Evolutionary conservation across 2,113 vertebrate species (phyloP).

Genomic region (Malurus alboscapulatus): DNA sequence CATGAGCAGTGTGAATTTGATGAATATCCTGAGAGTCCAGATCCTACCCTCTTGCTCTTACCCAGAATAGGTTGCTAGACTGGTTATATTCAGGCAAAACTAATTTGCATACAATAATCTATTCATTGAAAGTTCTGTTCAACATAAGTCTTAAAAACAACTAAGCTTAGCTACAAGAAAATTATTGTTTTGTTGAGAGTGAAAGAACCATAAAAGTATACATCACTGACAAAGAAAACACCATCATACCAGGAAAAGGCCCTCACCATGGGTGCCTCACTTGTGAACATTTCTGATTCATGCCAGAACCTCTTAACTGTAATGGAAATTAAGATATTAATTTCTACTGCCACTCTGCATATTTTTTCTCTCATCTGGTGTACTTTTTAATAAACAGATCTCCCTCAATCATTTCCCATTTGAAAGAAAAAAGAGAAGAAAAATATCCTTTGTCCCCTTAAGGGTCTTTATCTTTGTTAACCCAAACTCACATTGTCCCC

Average conservation of each 20-base stretch:
- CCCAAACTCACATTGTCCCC: neutral
- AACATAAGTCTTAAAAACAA: neutral
- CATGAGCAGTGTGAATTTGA: neutral
- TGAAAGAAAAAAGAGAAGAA: neutral
- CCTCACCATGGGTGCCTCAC: neutral
- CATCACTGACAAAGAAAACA: neutral
- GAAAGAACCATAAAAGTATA: neutral
- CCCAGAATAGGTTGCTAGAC: neutral
- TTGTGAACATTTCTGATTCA: neutral
- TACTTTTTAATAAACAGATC: slow-evolving; percentile 9
- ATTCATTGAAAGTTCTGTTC: neutral
- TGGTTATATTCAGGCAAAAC: neutral
- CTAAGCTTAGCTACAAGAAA: neutral
- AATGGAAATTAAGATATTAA: slow-evolving; percentile 31
- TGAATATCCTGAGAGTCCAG: neutral
- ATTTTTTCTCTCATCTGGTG: slow-evolving; percentile 16
- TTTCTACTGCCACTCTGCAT: slow-evolving; percentile 26
- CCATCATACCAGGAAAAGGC: neutral
- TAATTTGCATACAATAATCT: neutral
- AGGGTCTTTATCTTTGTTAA: slow-evolving; percentile 22
- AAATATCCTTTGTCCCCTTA: neutral
- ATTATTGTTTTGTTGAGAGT: neutral
- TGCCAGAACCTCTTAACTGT: neutral
- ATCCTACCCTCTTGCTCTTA: neutral
- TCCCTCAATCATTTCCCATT: neutral